Base-by-base conservation (phyloP, 30 jellyfish, hydroid and myxozoan species). In the Nemopilema nomurai region DNA sequence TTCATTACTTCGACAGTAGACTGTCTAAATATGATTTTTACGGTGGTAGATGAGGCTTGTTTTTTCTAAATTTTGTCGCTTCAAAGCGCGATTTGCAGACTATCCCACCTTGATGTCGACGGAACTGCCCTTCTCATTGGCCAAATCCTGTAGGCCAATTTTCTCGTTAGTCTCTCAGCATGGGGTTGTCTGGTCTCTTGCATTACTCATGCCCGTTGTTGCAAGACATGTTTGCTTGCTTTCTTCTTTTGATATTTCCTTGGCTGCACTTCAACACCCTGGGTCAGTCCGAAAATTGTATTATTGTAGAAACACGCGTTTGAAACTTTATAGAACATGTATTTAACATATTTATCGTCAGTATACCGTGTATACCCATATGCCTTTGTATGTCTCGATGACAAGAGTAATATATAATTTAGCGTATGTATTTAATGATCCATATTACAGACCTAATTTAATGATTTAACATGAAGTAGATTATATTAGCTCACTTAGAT, bases 291-390 rank as follows among this genome's bases (percentile, higher is more conserved):
- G 57, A 13, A 13, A 41, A 3, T 13, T 41, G 6, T 41, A 41
- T 41, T 41, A 41, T 6, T 41, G 57, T 41, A 41, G 57, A 41
- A 41, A 41, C 57, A 3, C 57, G 57, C 57, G 13, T 29, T 23
- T 67, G 7, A 23, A 32, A 67, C 30, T 23, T 23, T 23, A 23
- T 67, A 23, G 32, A 67, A 67, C 76, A 71, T 71, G 81, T 71
- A 71, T 71, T 71, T 71, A 71, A 71, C 81, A 71, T 71, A 71
- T 71, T 71, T 71, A 67, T 67, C 76, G 76, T 77, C 76, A 77
- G 87, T 77, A 79, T 79, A 79, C 89, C 32, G 28, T 79, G 89
- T 79, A 79, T 79, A 79, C 89, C 49, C 76, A 16, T 27, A 49
- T 23, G 41, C 73, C 26, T n/a, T 26, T 23, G 89, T 79, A 79